Conservation (phyloP, 2,113 vertebrate species). For the Platycercus adscitus region DNA sequence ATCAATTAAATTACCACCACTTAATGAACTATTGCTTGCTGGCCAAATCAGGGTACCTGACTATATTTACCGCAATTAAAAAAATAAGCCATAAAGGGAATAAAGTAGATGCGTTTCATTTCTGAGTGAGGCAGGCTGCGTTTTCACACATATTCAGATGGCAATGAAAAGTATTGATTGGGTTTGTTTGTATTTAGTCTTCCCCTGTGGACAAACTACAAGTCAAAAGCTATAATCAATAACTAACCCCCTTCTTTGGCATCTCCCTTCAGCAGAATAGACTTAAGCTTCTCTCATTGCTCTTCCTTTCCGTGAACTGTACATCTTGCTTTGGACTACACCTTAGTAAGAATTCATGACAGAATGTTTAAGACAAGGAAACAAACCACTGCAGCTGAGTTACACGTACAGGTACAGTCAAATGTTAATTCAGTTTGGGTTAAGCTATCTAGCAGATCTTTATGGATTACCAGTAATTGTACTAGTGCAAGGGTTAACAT, state of each 20-base stretch:
- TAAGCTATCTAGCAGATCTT: neutral
- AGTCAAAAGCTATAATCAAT: neutral
- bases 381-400: neutral
- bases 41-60: neutral
- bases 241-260: neutral
- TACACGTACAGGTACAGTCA: neutral
- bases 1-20: constrained; percentile 30
- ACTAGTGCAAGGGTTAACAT: neutral
- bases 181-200: neutral
- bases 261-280: neutral
- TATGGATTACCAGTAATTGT: neutral
- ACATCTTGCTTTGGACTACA: neutral
- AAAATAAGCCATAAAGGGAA: neutral
- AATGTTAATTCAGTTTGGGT: neutral
- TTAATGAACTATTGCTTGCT: neutral
- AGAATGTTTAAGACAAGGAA: neutral
- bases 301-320: neutral
- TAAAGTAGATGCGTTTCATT: neutral
- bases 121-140: neutral
- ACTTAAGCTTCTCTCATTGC: neutral
- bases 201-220: neutral
- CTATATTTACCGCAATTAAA: neutral
- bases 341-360: neutral
- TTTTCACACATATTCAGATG: neutral
- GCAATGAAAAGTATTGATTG: neutral